Evolutionary conservation across 2,888 invertebrate genomes (phyloP), one percentile per base, ranked within the genome.

Genomic region (Scaptomyza caliginosa): DNA sequence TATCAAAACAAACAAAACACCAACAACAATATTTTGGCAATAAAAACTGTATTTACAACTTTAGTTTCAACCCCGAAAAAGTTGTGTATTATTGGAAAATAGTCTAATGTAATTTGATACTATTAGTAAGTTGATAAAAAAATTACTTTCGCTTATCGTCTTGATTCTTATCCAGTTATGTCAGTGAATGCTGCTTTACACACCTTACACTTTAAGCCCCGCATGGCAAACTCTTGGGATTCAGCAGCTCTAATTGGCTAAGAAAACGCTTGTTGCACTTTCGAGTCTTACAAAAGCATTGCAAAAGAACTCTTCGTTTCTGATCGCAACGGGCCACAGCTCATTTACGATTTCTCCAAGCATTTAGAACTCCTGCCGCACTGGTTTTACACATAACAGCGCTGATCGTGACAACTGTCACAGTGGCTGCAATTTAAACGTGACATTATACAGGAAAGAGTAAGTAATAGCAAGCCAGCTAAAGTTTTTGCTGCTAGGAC

Each of bases 41-140:
- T 77, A 82, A 77, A 77, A 68, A 58, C 63, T 48, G 60, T 59
- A 67, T 54, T 62, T 73, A 28, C 40, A 73, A 50, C 62, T 57
- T 71, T 54, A 46, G 43, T 70, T 67, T 51, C 6, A 57, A 50
- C 49, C 54, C 54, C 73, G 68, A 45, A 4, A 36, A 16, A 39
- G 30, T 0, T 43, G 39, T 60, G 74, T 74, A 67, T 73, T 42
- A 55, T 49, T 65, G 1, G n/a, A n/a, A n/a, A n/a, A n/a, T n/a
- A n/a, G n/a, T n/a, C n/a, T n/a, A n/a, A n/a, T n/a, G n/a, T n/a
- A n/a, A n/a, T n/a, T n/a, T n/a, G n/a, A n/a, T n/a, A n/a, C n/a
- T n/a, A n/a, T n/a, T n/a, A n/a, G n/a, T n/a, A n/a, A n/a, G n/a
- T n/a, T n/a, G n/a, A n/a, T n/a, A n/a, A n/a, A n/a, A n/a, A n/a